Conservation (phyloP, 2,113 vertebrate species). For the Myrmecophaga tridactyla region DNA sequence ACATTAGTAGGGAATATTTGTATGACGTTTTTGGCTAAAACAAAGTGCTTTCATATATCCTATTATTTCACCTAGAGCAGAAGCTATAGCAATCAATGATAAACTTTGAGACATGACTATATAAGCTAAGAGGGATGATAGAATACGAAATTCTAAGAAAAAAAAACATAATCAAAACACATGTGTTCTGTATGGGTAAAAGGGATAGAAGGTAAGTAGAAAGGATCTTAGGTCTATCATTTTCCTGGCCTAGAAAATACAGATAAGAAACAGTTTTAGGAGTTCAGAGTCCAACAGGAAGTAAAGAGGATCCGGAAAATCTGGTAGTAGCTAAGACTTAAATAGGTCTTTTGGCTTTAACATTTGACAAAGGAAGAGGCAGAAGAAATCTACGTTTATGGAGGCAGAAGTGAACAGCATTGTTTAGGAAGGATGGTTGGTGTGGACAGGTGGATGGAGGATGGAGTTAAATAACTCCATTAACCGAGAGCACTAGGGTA, state of each 20-base stretch:
- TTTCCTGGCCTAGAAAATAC: background rate
- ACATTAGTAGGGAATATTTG: background rate
- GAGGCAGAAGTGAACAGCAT: background rate
- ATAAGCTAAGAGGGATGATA: background rate
- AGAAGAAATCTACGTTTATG: background rate
- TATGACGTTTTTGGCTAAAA: conserved; percentile 42
- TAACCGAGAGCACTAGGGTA: too few relatives aligned
- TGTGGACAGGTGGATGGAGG: background rate
- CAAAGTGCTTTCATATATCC: conserved; percentile 14
- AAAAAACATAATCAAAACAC: background rate
- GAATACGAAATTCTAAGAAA: conserved; percentile 28
- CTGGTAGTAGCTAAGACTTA: background rate
- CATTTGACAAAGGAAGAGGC: background rate
- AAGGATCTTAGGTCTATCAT: background rate
- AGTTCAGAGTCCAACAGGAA: background rate
- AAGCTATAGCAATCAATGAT: background rate
- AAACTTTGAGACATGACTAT: background rate
- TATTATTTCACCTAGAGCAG: conserved; percentile 15
- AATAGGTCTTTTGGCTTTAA: background rate
- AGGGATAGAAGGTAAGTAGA: background rate
- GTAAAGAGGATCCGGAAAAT: background rate
- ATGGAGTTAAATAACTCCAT: background rate
- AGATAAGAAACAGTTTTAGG: background rate
- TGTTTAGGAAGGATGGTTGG: background rate
- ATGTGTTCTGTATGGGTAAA: background rate